phyloP scores from a whole-genome alignment of 2,113 vertebrate species.

The Bubo scandiacus region DNA sequence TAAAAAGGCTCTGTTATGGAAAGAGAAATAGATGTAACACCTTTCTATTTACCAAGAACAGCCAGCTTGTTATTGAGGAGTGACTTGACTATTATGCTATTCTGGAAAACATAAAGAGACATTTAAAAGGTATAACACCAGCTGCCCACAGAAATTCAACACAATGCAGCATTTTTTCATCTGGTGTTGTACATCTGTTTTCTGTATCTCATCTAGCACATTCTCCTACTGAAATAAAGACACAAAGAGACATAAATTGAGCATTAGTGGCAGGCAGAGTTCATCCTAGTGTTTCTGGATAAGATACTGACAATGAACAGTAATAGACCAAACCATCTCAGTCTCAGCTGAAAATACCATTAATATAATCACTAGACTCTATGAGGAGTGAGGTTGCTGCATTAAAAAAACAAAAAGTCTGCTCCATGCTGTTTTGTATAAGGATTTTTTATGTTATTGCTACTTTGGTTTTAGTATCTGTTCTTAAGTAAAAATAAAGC shows the following conservation, averaged over 20 bases:
- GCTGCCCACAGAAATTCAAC: constrained; percentile 28
- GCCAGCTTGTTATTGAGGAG: neutral
- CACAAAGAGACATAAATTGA: constrained; percentile 19
- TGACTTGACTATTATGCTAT: neutral
- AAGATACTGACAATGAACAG: constrained; percentile 10
- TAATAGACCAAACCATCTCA: constrained; percentile 4
- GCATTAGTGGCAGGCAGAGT: constrained; percentile 40
- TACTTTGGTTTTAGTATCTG: neutral
- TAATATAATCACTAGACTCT: neutral
- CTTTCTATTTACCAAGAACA: constrained; percentile 14
- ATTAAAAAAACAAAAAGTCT: neutral
- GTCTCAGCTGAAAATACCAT: neutral
- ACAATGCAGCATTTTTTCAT: neutral
- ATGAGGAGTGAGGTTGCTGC: neutral
- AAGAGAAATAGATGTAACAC: neutral
- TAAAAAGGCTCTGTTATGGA: neutral
- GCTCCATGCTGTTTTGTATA: neutral
- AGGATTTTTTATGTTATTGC: neutral
- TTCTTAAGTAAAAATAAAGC: neutral
- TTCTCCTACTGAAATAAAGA: constrained; percentile 29
- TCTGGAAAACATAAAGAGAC: constrained; percentile 3
- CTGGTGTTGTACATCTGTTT: constrained; percentile 47
- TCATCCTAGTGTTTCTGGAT: constrained; percentile 34
- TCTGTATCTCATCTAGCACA: neutral
- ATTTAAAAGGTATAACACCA: constrained; percentile 27